A percentile compares a stretch with the other conserved stretches of the same genome.
phyloP scores from a whole-genome alignment of 2,888 invertebrate genomes.

The Ophion ellenae region DNA sequence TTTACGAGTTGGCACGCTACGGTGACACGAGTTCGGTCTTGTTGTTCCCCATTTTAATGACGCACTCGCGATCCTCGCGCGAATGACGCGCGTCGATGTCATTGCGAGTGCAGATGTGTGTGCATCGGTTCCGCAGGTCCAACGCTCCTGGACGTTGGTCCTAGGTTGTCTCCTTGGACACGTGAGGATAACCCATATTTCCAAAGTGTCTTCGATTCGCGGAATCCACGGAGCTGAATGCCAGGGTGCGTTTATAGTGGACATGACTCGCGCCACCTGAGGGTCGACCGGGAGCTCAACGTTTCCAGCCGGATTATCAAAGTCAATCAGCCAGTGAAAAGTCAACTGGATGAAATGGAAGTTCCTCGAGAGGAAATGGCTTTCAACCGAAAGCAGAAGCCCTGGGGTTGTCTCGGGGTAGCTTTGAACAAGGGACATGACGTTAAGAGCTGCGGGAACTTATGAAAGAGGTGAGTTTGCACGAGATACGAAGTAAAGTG shows the following conservation, averaged over 20 bases:
- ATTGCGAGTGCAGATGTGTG: constrained; percentile 17
- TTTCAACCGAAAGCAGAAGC: constrained; percentile 12
- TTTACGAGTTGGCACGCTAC: constrained; percentile 60
- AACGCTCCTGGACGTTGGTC: background rate
- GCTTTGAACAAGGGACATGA: constrained; percentile 33
- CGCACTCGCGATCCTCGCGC: constrained; percentile 20
- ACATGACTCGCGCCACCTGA: constrained; percentile 17
- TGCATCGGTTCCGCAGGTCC: background rate
- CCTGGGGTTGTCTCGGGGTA: constrained; percentile 12
- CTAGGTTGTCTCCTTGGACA: constrained; percentile 38
- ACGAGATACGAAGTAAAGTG: constrained; percentile 40
- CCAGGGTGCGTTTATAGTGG: constrained; percentile 38
- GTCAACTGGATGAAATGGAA: background rate
- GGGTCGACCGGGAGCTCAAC: constrained; percentile 3
- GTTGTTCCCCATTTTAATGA: constrained; percentile 63
- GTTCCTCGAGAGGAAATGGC: background rate
- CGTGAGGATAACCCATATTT: constrained; percentile 38
- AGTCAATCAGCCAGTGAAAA: constrained; percentile 11
- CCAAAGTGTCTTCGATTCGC: constrained; percentile 40
- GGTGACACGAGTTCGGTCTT: constrained; percentile 56
- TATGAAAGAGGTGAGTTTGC: constrained; percentile 48
- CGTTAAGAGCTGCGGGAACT: constrained; percentile 46
- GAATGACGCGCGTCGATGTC: constrained; percentile 38
- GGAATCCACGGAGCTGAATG: constrained; percentile 8
- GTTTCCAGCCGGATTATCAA: background rate